These are phyloP conservation scores for Sebastes vulpes DNA, from an alignment of 2,797 vertebrate species.

Conservation along the genomic window DNA sequence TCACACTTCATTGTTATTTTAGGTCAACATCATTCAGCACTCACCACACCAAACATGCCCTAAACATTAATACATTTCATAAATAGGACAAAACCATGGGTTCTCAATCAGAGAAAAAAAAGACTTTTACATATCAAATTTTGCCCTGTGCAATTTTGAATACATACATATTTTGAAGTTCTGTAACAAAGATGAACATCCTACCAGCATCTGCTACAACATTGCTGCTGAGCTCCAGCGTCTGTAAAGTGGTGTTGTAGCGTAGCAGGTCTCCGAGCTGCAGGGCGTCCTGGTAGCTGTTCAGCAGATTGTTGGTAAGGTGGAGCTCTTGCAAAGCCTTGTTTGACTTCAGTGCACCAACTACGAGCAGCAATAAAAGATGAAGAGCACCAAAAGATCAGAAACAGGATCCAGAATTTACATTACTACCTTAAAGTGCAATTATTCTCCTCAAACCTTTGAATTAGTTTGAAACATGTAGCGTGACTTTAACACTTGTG, in stretches of 20 bases:
- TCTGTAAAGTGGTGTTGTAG: constrained; percentile 77
- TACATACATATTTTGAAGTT: not conserved
- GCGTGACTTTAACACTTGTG: not conserved
- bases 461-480: not conserved
- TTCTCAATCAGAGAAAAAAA: not conserved
- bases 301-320: constrained; percentile 81
- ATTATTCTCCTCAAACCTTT: too few relatives aligned
- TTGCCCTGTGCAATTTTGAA: not conserved
- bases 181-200: not conserved
- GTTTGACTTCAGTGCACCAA: constrained; percentile 80
- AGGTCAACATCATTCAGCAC: not conserved
- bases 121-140: not conserved
- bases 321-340: constrained; percentile 78
- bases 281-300: constrained; percentile 86
- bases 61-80: not conserved
- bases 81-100: not conserved
- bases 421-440: not conserved
- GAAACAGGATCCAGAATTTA: not conserved
- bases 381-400: not conserved
- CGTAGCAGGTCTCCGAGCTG: constrained; percentile 83
- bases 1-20: not conserved
- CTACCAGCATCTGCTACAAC: constrained; percentile 78
- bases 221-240: constrained; percentile 83
- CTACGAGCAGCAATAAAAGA: constrained; percentile 45
- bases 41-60: not conserved